These are phyloP conservation scores for Drosophila yakuba DNA, from an alignment of 1,140 invertebrate species.

Conservation along the genomic window DNA sequence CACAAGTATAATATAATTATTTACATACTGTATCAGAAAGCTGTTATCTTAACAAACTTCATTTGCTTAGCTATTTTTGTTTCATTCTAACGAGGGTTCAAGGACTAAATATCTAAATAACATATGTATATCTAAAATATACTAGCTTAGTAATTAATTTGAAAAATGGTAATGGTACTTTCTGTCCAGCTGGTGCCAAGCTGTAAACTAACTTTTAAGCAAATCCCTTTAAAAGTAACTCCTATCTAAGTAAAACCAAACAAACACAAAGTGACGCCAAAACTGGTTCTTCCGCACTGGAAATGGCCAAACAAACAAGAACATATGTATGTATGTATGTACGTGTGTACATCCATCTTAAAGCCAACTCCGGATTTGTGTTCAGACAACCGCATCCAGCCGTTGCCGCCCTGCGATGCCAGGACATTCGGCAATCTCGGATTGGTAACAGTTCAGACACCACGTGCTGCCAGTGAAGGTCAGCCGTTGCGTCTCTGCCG, in stretches of 20 bases:
- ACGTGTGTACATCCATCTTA: constrained; percentile 8
- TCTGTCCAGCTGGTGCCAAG: background rate
- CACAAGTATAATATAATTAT: constrained; percentile 1
- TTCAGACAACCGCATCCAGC: constrained; percentile 40
- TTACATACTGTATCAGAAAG: background rate
- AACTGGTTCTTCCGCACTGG: constrained; percentile 5
- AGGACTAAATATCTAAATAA: constrained; percentile 7
- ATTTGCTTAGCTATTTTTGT: constrained; percentile 8
- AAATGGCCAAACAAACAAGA: constrained; percentile 37
- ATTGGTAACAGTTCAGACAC: constrained; percentile 45
- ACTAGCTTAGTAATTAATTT: too few species aligned
- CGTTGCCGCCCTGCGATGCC: background rate
- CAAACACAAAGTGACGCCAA: background rate
- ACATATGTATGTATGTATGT: background rate
- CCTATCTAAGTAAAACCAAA: constrained; percentile 42
- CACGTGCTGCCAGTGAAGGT: constrained; percentile 62
- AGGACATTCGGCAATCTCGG: constrained; percentile 9
- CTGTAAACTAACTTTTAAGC: background rate
- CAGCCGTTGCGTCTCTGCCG: constrained; percentile 23
- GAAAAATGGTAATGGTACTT: too few species aligned
- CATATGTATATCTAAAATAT: background rate
- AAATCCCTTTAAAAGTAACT: constrained; percentile 21
- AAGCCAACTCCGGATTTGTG: constrained; percentile 26
- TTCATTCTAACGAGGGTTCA: constrained; percentile 15
- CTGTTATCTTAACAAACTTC: constrained; percentile 32